Evolutionary conservation across 2,888 invertebrate genomes (phyloP), one percentile per base, ranked within the genome.

Genomic region (Mythimna pallens): DNA sequence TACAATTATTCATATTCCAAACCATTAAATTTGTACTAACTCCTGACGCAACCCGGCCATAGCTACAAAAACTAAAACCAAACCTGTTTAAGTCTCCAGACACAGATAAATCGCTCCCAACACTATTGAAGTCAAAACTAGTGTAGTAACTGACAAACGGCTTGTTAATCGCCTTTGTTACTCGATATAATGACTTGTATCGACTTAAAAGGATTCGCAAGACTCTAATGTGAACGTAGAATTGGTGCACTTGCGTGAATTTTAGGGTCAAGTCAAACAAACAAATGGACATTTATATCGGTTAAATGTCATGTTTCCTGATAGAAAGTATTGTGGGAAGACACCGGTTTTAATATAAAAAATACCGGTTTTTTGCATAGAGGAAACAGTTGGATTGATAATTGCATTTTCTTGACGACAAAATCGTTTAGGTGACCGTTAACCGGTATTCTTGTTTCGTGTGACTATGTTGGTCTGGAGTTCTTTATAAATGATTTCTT

Each of bases 101-200:
- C 89, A 90, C 88, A 84, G 90, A 91, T 92, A 89, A 88, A 90
- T 86, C 72, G 83, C 64, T 79, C 73, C 81, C 80, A 80, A 47
- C 86, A 86, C 86, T 86, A 88, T 89, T 87, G 85, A 88, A 84
- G 87, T 89, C 86, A 87, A 85, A 89, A 87, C 87, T 87, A 86
- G 90, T 86, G 87, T 88, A 88, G 89, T 87, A 80, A 83, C 82
- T 93, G 93, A 94, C 90, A 92, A 92, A 95, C 93, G 91, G 90
- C 92, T 93, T 91, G 93, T 94, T 95, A 94, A 94, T 94, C 90
- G 91, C 89, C 86, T 89, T 95, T 95, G 94, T 94, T 82, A 79
- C 71, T 80, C 58, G 68, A 78, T 80, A 85, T 92, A 92, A 93
- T 92, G 90, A 90, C 91, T 86, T 92, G 93, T 93, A 87, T 93